phyloP scores from a whole-genome alignment of 1,140 invertebrate genomes.

The Drosophila willistoni region DNA sequence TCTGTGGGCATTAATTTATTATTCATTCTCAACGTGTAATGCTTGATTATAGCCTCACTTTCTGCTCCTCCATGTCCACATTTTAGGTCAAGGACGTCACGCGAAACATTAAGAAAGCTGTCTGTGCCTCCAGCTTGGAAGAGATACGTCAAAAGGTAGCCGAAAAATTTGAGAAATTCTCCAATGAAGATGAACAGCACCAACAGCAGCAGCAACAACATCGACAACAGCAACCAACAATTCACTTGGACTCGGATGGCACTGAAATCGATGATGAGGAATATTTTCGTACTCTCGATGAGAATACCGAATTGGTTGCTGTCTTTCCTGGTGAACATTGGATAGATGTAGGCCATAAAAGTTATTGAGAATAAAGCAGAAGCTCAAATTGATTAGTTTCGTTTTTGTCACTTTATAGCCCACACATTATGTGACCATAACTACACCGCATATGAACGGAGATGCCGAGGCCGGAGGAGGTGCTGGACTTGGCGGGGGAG shows the following conservation, averaged over 20 bases:
- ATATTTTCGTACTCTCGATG: conserved; percentile 92
- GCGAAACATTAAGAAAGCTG: conserved; percentile 90
- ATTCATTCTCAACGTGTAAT: conserved; percentile 69
- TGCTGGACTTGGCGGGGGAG: conserved; percentile 84
- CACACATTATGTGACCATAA: conserved; percentile 82
- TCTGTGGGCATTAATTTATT: conserved; percentile 68
- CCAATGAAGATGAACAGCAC: conserved; percentile 66
- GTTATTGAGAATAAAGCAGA: not conserved
- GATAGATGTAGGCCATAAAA: conserved; percentile 83
- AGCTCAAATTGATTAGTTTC: not conserved
- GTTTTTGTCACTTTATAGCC: conserved; percentile 66
- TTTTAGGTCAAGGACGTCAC: conserved; percentile 85
- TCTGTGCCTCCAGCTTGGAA: conserved; percentile 90
- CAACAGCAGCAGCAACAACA: not conserved
- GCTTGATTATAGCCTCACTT: conserved; percentile 48
- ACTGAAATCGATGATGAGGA: conserved; percentile 95
- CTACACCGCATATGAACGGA: conserved; percentile 63
- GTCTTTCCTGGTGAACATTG: conserved; percentile 90
- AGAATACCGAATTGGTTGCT: conserved; percentile 92
- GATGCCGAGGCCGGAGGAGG: conserved; percentile 33
- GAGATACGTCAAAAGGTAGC: conserved; percentile 88
- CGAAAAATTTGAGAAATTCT: conserved; percentile 86
- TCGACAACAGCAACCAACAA: conserved; percentile 85
- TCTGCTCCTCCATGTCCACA: conserved; percentile 1
- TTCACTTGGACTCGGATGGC: conserved; percentile 92